These are phyloP conservation scores for Thamnophis elegans DNA, from an alignment of 2,797 vertebrate species.

Conservation along the genomic window DNA sequence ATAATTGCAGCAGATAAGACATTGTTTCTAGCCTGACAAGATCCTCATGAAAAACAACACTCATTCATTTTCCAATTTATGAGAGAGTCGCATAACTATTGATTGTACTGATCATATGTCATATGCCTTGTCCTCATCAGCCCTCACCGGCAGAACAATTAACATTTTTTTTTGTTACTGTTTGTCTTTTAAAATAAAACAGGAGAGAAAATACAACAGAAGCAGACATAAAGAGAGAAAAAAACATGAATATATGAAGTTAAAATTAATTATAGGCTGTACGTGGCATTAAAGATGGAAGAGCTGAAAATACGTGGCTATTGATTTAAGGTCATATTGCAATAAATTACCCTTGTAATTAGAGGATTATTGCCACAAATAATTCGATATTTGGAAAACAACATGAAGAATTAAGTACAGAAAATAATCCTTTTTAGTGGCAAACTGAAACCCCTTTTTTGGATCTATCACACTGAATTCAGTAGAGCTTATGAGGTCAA, in stretches of 20 bases:
- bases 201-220: background rate
- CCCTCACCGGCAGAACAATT: background rate
- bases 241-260: background rate
- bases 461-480: background rate
- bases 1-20: background rate
- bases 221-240: background rate
- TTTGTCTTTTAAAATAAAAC: background rate
- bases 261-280: background rate
- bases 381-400: background rate
- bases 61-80: background rate
- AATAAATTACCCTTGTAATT: background rate
- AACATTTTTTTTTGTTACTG: background rate
- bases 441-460: background rate
- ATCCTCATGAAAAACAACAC: background rate
- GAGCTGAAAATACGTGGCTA: background rate
- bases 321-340: background rate
- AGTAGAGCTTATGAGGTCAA: background rate
- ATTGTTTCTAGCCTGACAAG: no score
- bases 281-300: background rate
- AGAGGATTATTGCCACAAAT: background rate
- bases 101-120: background rate
- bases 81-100: background rate
- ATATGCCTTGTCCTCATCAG: background rate
- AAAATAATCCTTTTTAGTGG: background rate
- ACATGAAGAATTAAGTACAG: background rate